Conservation (phyloP, 2,113 vertebrate species). For the Lophochroa leadbeateri region DNA sequence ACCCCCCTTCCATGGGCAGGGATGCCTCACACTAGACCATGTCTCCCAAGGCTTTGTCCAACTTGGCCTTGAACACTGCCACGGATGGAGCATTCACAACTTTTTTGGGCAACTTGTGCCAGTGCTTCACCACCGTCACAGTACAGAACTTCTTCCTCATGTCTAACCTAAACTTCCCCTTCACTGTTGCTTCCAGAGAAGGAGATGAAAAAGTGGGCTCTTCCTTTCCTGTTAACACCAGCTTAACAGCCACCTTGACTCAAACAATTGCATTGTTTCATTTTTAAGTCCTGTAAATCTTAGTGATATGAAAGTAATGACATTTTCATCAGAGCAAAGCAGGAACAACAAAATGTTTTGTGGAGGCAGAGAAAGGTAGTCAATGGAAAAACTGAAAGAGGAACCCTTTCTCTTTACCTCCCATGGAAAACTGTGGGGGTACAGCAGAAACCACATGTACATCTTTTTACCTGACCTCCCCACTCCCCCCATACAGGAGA, state of each 20-base stretch:
- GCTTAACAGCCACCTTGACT: background rate
- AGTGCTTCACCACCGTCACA: background rate
- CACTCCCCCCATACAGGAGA: background rate
- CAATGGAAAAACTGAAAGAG: slow-evolving; percentile 4
- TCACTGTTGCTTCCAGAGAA: background rate
- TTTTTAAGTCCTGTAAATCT: background rate
- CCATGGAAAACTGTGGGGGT: background rate
- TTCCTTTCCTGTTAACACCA: background rate
- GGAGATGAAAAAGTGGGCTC: background rate
- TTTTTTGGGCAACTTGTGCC: background rate
- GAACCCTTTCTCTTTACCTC: background rate
- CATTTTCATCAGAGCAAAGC: slow-evolving; percentile 27
- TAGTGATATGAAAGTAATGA: background rate
- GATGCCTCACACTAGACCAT: background rate
- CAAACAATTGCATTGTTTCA: background rate
- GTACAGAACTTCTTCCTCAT: background rate
- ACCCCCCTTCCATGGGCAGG: background rate
- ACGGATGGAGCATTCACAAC: background rate
- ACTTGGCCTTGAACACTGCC: background rate
- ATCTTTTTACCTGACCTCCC: background rate
- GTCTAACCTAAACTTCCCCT: background rate
- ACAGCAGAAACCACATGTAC: background rate
- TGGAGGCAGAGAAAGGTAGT: background rate
- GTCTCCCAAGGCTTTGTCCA: background rate
- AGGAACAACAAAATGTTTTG: slow-evolving; percentile 16